Evolutionary conservation across 2,797 vertebrate species (phyloP).

Genomic region (Sebastes taczanowskii): DNA sequence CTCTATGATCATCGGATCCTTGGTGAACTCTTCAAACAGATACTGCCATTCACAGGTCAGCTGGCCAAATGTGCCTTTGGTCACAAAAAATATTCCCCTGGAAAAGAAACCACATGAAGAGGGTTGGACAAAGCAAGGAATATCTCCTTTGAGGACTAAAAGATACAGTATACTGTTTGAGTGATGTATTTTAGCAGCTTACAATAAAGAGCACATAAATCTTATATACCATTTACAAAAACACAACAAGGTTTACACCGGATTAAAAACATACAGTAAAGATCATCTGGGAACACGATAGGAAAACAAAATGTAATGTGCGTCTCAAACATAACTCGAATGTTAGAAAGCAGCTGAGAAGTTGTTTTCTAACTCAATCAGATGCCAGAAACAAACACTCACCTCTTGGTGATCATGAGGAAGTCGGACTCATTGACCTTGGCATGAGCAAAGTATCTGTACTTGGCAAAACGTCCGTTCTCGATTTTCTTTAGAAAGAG

Average conservation of each 20-base stretch:
- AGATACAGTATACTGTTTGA: too few relatives aligned
- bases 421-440: conserved; percentile 96
- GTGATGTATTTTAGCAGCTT: neutral
- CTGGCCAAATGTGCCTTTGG: conserved; percentile 96
- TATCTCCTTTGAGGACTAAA: neutral
- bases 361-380: neutral
- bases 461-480: conserved; percentile 97
- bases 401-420: conserved; percentile 98
- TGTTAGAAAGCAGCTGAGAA: neutral
- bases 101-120: neutral
- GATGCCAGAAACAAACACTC: conserved; percentile 31
- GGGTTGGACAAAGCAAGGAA: neutral
- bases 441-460: conserved; percentile 95
- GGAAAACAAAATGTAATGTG: neutral
- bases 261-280: neutral
- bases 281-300: neutral
- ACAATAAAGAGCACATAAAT: neutral
- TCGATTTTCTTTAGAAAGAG: conserved; percentile 90
- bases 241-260: neutral
- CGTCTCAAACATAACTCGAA: neutral
- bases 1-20: conserved; percentile 93
- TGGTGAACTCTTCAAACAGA: conserved; percentile 96
- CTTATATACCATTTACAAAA: neutral
- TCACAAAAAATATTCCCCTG: conserved; percentile 96
- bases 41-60: conserved; percentile 98